Base-by-base conservation (phyloP, 2,888 invertebrate genomes). In the Octodonta nipae region DNA sequence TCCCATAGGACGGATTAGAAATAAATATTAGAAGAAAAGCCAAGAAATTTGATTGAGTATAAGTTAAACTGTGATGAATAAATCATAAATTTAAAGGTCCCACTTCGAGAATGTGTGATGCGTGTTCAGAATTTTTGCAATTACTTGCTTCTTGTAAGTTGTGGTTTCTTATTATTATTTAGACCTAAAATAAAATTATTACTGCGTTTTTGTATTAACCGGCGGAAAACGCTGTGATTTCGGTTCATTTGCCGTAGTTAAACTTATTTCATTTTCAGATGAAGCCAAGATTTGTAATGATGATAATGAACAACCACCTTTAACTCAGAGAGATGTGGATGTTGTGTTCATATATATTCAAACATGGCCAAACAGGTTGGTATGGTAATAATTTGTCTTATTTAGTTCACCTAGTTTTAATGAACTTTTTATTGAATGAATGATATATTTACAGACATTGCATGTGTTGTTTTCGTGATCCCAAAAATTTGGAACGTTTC, bases 381-480 rank as follows among this genome's bases (percentile, higher is more conserved):
- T 26, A 22, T 10, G 4, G 3, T 24, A n/a, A 14, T 15, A 27
- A n/a, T 26, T 25, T 22, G 11, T 26, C 13, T 25, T 6, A n/a
- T n/a, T n/a, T n/a, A n/a, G n/a, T n/a, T 8, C 7, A 14, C 15
- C 5, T 8, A 13, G n/a, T 5, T 13, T 5, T 27, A 27, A 13
- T 12, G n/a, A n/a, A 26, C 11, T 33, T 33, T 20, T 13, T 5
- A 6, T n/a, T 14, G 12, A 26, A 8, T 10, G 3, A 8, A 10
- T 8, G n/a, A 13, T n/a, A 15, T 13, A 17, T 15, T 13, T n/a
- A n/a, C 61, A 87, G 88, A 58, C 91, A 92, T 67, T 92, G 92
- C 58, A 87, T 89, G 80, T 92, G 92, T 64, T 84, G 88, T 63
- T 91, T 86, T 63, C 75, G 89, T 49, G 91, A 91, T 65, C 75